Evolutionary conservation across 2,888 invertebrate genomes (phyloP).

Genomic region (Eupsilia transversa): DNA sequence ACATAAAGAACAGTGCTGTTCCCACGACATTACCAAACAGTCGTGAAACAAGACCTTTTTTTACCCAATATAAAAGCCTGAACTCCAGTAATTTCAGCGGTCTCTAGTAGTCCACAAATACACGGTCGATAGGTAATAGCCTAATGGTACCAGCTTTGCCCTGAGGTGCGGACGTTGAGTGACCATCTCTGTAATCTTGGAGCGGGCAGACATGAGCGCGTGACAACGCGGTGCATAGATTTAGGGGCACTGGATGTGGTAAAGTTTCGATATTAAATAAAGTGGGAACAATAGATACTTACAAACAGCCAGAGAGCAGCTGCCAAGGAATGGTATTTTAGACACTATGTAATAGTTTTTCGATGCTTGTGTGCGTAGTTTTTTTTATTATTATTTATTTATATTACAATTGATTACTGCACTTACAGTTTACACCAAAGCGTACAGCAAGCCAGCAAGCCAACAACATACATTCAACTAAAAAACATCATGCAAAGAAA

Average conservation of each 20-base stretch:
- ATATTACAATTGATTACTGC: too few relatives aligned
- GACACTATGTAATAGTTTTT: too few relatives aligned
- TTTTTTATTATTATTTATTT: too few relatives aligned
- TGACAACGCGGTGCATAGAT: slow-evolving; percentile 51
- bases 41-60: slow-evolving; percentile 20
- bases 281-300: not conserved
- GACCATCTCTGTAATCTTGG: slow-evolving; percentile 65
- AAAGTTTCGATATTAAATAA: not conserved
- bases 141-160: slow-evolving; percentile 55
- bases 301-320: not conserved
- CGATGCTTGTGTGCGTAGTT: too few relatives aligned
- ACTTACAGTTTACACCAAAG: too few relatives aligned
- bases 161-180: slow-evolving; percentile 65
- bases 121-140: slow-evolving; percentile 59
- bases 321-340: not conserved
- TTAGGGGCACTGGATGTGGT: slow-evolving; percentile 33
- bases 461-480: too few relatives aligned
- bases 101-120: slow-evolving; percentile 26
- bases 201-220: slow-evolving; percentile 64
- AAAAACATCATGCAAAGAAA: too few relatives aligned
- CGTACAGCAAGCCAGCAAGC: too few relatives aligned
- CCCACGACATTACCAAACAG: not conserved
- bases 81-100: slow-evolving; percentile 34
- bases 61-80: slow-evolving; percentile 15
- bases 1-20: not conserved